Evolutionary conservation across 2,888 invertebrate genomes (phyloP).

Genomic region (Synanthedon formicaeformis): DNA sequence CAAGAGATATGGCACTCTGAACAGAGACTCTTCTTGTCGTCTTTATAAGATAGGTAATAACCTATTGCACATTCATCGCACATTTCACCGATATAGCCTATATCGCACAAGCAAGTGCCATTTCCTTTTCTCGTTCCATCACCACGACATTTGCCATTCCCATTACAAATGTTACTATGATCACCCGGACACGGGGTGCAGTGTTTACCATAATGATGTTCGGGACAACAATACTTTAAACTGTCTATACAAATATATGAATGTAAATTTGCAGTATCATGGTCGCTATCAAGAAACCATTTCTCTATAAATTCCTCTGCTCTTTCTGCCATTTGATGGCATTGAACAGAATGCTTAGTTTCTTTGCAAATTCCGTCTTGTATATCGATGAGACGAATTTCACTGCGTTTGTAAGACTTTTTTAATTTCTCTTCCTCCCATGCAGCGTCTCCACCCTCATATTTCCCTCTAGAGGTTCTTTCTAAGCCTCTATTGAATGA

Average conservation of each 20-base stretch:
- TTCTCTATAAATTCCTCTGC: conserved; percentile 85
- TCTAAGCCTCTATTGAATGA: conserved; percentile 86
- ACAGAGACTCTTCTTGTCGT: conserved; percentile 80
- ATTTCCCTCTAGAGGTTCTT: conserved; percentile 86
- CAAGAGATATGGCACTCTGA: conserved; percentile 86
- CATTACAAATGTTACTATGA: conserved; percentile 80
- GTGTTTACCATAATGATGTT: conserved; percentile 83
- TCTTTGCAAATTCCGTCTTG: conserved; percentile 89
- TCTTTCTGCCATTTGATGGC: conserved; percentile 86
- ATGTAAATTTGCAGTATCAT: conserved; percentile 42
- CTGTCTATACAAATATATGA: conserved; percentile 84
- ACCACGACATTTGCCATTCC: conserved; percentile 85
- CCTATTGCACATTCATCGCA: conserved; percentile 85
- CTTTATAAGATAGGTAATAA: conserved; percentile 80
- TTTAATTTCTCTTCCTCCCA: conserved; percentile 93
- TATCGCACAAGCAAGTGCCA: conserved; percentile 88
- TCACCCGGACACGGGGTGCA: conserved; percentile 85
- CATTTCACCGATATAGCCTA: conserved; percentile 81
- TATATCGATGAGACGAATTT: conserved; percentile 91
- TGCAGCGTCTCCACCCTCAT: conserved; percentile 92
- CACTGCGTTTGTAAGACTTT: conserved; percentile 85
- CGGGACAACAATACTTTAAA: conserved; percentile 85
- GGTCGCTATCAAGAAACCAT: conserved; percentile 82
- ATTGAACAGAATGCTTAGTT: conserved; percentile 79
- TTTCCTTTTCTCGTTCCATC: conserved; percentile 93